These are phyloP conservation scores for Chlamydotis undulata DNA, from an alignment of 2,113 vertebrate species.

Conservation along the genomic window DNA sequence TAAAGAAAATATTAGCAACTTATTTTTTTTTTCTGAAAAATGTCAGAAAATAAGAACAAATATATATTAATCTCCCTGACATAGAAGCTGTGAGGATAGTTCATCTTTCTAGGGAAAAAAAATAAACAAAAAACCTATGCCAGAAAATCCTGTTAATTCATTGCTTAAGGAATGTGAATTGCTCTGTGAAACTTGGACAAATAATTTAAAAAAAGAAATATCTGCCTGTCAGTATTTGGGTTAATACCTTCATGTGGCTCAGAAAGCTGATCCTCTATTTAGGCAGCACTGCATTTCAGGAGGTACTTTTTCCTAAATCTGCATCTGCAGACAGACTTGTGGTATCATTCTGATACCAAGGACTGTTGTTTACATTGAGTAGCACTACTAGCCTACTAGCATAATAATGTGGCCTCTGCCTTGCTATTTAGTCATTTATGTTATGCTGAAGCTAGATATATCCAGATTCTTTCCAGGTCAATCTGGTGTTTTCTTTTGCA, in stretches of 20 bases:
- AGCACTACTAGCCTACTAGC: background rate
- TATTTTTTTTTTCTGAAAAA: background rate
- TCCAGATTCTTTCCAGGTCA: background rate
- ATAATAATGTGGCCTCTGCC: background rate
- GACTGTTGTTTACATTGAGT: background rate
- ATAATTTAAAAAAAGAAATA: background rate
- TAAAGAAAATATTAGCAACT: background rate
- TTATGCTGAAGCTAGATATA: background rate
- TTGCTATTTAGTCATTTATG: background rate
- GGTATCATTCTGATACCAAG: background rate
- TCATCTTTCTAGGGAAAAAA: background rate
- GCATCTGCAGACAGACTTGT: rapidly evolving
- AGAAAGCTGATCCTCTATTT: background rate
- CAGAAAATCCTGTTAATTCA: background rate
- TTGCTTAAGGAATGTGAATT: background rate
- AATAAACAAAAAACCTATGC: background rate
- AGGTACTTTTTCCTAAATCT: background rate
- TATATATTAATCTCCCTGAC: background rate
- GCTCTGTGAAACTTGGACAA: background rate
- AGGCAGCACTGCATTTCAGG: background rate
- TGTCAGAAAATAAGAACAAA: background rate
- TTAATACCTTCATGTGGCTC: background rate
- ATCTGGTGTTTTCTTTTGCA: background rate
- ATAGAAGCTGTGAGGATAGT: background rate
- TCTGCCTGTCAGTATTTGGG: background rate